Evolutionary conservation across 2,797 vertebrate genomes (phyloP).

Genomic region (Limosa lapponica): DNA sequence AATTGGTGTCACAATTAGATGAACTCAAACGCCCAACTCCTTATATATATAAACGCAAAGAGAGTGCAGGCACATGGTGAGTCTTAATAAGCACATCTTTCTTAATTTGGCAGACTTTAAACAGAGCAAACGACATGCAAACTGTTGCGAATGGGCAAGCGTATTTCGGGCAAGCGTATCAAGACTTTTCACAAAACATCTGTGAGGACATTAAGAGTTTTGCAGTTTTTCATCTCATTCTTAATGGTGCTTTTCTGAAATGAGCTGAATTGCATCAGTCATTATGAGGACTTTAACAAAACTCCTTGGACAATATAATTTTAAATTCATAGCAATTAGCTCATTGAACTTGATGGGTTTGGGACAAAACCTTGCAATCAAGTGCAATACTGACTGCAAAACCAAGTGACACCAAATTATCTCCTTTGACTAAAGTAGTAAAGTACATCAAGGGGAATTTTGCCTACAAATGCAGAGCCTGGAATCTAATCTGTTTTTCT

Average conservation of each 20-base stretch:
- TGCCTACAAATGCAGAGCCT: not conserved
- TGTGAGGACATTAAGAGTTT: not conserved
- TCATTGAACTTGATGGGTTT: not conserved
- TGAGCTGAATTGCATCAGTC: not conserved
- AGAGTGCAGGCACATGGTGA: not conserved
- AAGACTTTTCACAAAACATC: not conserved
- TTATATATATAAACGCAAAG: not conserved
- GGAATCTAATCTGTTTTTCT: not conserved
- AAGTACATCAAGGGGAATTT: not conserved
- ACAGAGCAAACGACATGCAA: not conserved
- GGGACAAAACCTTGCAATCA: not conserved
- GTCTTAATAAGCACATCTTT: not conserved
- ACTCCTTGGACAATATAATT: not conserved
- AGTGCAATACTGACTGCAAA: not conserved
- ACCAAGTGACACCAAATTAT: not conserved
- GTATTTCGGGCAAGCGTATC: not conserved
- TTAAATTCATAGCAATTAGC: not conserved
- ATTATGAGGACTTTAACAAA: not conserved
- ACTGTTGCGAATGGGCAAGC: not conserved
- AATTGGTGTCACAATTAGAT: rapidly evolving
- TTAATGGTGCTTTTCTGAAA: not conserved
- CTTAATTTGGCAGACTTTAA: not conserved
- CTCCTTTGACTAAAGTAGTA: not conserved
- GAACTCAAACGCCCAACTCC: not conserved
- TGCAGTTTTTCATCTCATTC: not conserved